Percentiles rank a stretch among this genome's conserved stretches.
These are phyloP conservation scores for Crioceris asparagi DNA, from an alignment of 2,888 invertebrate genomes.

Conservation along the genomic window DNA sequence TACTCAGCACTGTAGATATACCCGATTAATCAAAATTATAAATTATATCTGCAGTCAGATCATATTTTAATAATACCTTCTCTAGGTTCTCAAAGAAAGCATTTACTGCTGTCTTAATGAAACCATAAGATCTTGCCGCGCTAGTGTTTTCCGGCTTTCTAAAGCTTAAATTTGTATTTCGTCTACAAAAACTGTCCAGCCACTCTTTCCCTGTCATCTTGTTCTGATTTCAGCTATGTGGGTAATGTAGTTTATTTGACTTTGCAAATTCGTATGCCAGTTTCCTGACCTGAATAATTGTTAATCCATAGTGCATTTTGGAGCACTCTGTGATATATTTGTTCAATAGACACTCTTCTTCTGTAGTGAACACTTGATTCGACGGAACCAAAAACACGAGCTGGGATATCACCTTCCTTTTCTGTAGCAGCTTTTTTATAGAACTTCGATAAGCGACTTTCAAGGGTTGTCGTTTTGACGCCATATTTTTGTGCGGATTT, in stretches of 20 bases:
- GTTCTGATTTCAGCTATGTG: conserved; percentile 12
- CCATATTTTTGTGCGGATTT: conserved; percentile 11
- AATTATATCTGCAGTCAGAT: conserved; percentile 3
- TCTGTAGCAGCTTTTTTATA: conserved; percentile 1
- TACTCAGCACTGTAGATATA: neutral
- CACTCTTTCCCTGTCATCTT: conserved; percentile 19
- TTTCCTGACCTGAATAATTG: conserved; percentile 1
- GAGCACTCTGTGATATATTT: conserved; percentile 11
- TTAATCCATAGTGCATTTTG: conserved; percentile 3
- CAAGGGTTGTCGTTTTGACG: conserved; percentile 13
- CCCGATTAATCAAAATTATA: conserved; percentile 5
- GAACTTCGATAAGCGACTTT: conserved; percentile 13
- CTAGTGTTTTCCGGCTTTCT: conserved; percentile 9
- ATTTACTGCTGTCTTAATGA: conserved; percentile 6
- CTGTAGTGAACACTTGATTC: conserved; percentile 14
- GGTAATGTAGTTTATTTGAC: conserved; percentile 7
- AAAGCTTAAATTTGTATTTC: conserved; percentile 4
- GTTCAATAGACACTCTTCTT: conserved; percentile 13
- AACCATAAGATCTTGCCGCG: conserved; percentile 5
- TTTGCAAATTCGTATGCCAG: conserved; percentile 19
- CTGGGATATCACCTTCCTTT: neutral
- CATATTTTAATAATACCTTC: conserved; percentile 1
- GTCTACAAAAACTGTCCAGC: conserved; percentile 7
- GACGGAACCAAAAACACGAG: conserved; percentile 7
- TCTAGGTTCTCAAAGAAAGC: conserved; percentile 6